Evolutionary conservation across 2,113 vertebrate species (phyloP).

Genomic region (Petrocephalus zakoni): DNA sequence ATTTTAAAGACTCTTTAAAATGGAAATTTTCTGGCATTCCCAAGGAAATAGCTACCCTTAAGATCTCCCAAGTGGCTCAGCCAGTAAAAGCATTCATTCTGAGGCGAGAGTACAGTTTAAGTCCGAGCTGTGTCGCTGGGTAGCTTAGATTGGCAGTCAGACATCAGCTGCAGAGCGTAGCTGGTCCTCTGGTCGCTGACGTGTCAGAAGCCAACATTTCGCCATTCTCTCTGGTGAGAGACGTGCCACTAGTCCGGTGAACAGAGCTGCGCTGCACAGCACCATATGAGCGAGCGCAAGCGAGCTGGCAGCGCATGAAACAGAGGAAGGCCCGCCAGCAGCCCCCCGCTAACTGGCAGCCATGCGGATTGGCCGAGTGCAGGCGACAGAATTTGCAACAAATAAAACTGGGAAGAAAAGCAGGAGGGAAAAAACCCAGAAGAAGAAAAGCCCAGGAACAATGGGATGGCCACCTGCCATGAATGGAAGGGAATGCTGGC

Average conservation of each 20-base stretch:
- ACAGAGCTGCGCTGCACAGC: neutral
- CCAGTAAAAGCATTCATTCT: neutral
- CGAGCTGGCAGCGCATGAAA: neutral
- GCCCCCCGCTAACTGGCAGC: neutral
- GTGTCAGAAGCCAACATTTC: neutral
- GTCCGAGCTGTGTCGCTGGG: neutral
- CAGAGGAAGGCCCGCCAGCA: neutral
- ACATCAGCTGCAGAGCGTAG: neutral
- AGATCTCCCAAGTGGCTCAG: neutral
- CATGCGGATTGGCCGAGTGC: neutral
- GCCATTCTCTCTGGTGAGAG: neutral
- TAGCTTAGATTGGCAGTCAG: neutral
- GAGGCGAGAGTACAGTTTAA: neutral
- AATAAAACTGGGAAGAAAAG: constrained; percentile 4
- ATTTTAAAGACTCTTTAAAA: no score
- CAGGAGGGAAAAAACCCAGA: neutral
- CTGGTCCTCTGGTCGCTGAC: neutral
- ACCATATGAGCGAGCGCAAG: neutral
- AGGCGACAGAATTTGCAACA: neutral
- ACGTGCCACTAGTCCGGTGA: neutral
- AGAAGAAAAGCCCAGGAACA: neutral
- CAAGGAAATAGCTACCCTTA: neutral
- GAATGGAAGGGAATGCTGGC: neutral
- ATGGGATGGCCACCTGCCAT: neutral
- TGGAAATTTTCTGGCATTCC: neutral